Evolutionary conservation across 2,888 invertebrate genomes (phyloP).

Genomic region (Agrotis exclamationis): DNA sequence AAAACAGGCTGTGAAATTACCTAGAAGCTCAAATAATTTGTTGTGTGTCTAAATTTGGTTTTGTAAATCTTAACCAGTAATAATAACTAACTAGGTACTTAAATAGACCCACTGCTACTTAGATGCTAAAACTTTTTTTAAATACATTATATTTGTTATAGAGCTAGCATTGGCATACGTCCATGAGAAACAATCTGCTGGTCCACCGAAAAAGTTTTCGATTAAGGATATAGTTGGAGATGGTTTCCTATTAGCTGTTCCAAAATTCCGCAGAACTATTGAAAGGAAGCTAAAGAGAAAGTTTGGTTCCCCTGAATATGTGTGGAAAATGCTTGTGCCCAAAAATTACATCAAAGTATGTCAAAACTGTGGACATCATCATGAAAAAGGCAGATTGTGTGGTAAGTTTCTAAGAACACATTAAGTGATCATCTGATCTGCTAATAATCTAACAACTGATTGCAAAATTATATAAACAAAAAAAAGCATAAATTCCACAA

Average conservation of each 20-base stretch:
- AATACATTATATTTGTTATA: slow-evolving; percentile 61
- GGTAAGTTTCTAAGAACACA: slow-evolving; percentile 78
- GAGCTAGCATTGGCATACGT: slow-evolving; percentile 82
- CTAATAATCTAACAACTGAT: too few relatives aligned
- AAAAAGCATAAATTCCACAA: too few relatives aligned
- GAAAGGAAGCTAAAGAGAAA: slow-evolving; percentile 94
- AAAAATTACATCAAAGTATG: slow-evolving; percentile 95
- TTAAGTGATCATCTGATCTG: too few relatives aligned
- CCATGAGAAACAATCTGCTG: slow-evolving; percentile 68
- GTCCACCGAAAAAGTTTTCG: slow-evolving; percentile 80
- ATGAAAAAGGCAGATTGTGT: slow-evolving; percentile 95
- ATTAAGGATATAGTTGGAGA: slow-evolving; percentile 93
- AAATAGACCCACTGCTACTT: background rate
- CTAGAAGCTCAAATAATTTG: background rate
- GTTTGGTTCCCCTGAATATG: slow-evolving; percentile 93
- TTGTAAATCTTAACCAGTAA: background rate
- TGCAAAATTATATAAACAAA: too few relatives aligned
- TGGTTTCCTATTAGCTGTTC: slow-evolving; percentile 96
- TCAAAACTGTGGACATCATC: slow-evolving; percentile 95
- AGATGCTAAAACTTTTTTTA: too few relatives aligned
- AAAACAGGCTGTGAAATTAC: background rate
- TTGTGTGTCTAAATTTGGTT: background rate
- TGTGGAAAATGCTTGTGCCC: slow-evolving; percentile 93
- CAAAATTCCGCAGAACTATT: slow-evolving; percentile 94
- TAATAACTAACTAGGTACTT: background rate